Evolutionary conservation across 92 coral and sea anemone genomes (phyloP), one percentile per base, ranked within the genome.

Genomic region (Galaxea fascicularis): DNA sequence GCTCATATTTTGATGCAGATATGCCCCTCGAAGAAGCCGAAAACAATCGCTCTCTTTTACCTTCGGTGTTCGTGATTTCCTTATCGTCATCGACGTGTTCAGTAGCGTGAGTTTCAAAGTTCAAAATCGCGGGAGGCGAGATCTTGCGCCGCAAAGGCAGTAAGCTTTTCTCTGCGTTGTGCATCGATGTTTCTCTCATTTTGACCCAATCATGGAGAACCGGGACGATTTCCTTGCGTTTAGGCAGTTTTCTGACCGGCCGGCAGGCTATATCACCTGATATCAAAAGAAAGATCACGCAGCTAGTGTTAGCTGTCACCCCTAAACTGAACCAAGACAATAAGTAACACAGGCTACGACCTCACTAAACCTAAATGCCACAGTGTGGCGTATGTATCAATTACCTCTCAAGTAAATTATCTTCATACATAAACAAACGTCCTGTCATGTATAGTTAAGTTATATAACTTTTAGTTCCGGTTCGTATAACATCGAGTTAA

Each of bases 161-260:
- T 29, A 83, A 65, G 51, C 74, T 60, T 8, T 45, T 62, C 4
- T 74, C 82, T 11, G 87, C 3, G 20, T 30, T 83, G 46, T 73
- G 71, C 87, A 83, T 73, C 52, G 74, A 49, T 52, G 66, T 45
- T 14, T 75, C 87, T 54, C 41, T 70, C 86, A 82, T 82, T 35
- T 13, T 82, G 25, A 66, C 20, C 60, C 67, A 20, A 27, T n/a
- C 80, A 28, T 25, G 9, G 4, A n/a, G 30, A 8, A 65, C 24
- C 27, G 53, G 67, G 27, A 75, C 17, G 52, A 59, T 11, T 75
- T 35, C 67, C 46, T 49, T 24, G 77, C 24, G 35, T 13, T 25
- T 17, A 25, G 21, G 57, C 4, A 5, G 6, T 22, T 35, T 20
- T 25, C 21, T 41, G 21, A 22, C 47, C 59, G 53, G 45, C 53